Percentiles rank a stretch among this genome's conserved stretches.
Conservation (phyloP, 2,113 vertebrate species). For the Chloropsis hardwickii region DNA sequence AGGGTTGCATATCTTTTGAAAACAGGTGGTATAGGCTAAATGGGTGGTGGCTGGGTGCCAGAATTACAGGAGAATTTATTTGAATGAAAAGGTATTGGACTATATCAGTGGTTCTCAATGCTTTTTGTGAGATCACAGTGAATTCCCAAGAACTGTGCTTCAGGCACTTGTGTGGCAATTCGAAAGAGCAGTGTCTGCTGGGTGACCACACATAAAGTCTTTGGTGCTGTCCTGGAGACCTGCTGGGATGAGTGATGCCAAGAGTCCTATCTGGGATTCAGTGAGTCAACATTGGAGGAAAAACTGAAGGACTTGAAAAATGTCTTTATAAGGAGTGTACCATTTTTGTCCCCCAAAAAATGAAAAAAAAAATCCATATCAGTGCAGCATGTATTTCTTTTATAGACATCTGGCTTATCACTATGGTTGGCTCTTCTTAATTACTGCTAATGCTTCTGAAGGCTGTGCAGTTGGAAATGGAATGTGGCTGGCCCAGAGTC, state of each 20-base stretch:
- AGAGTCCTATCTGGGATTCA: not conserved
- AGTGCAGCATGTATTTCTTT: not conserved
- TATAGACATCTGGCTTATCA: not conserved
- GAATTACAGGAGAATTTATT: not conserved
- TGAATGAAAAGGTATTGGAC: not conserved
- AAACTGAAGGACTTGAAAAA: not conserved
- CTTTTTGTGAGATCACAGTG: not conserved
- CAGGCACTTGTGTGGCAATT: not conserved
- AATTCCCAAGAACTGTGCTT: not conserved
- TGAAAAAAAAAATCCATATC: not conserved
- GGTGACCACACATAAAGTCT: not conserved
- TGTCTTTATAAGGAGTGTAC: not conserved
- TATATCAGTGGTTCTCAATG: not conserved
- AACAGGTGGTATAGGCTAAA: not conserved
- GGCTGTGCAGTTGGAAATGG: not conserved
- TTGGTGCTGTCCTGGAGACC: not conserved
- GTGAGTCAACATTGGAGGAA: not conserved
- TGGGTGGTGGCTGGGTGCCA: not conserved
- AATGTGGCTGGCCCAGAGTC: not conserved
- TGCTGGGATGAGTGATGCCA: not conserved
- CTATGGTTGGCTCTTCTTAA: not conserved
- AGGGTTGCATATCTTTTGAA: not conserved
- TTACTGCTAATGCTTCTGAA: constrained; percentile 14
- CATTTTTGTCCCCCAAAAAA: not conserved
- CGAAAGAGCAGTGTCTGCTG: not conserved